Percentiles rank a stretch among this genome's conserved stretches.
Conservation (phyloP, 1,140 invertebrate species). For the Prorops nasuta region DNA sequence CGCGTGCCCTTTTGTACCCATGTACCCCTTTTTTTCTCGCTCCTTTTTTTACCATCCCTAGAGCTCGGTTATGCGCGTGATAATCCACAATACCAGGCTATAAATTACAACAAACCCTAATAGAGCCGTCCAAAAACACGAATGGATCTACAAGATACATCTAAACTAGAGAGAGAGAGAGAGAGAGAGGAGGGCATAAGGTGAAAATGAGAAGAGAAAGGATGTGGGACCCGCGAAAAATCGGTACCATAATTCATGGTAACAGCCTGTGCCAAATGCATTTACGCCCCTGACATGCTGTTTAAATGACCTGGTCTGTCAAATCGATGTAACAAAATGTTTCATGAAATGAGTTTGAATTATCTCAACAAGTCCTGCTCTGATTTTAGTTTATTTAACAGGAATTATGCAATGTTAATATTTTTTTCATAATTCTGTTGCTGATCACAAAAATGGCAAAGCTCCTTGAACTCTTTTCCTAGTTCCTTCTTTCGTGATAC, state of each 20-base stretch:
- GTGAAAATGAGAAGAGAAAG: not conserved
- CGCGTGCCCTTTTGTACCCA: conserved; percentile 51
- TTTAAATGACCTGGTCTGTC: conserved; percentile 15
- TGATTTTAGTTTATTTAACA: too few species aligned
- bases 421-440: too few species aligned
- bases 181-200: not conserved
- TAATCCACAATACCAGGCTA: conserved; percentile 54
- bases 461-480: too few species aligned
- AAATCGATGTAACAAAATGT: conserved; percentile 14
- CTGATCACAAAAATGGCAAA: too few species aligned
- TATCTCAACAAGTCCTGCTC: too few species aligned
- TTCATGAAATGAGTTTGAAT: too few species aligned
- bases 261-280: conserved; percentile 37
- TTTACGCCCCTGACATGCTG: conserved; percentile 29
- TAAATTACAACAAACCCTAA: conserved; percentile 56
- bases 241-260: conserved; percentile 43
- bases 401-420: too few species aligned
- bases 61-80: conserved; percentile 44
- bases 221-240: conserved; percentile 31
- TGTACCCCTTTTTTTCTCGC: conserved; percentile 30
- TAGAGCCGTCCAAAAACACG: conserved; percentile 43
- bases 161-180: not conserved
- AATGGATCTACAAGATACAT: conserved; percentile 2
- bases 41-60: conserved; percentile 11
- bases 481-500: too few species aligned